Evolutionary conservation across 2,888 invertebrate species (phyloP).

Genomic region (Ochlodes sylvanus): DNA sequence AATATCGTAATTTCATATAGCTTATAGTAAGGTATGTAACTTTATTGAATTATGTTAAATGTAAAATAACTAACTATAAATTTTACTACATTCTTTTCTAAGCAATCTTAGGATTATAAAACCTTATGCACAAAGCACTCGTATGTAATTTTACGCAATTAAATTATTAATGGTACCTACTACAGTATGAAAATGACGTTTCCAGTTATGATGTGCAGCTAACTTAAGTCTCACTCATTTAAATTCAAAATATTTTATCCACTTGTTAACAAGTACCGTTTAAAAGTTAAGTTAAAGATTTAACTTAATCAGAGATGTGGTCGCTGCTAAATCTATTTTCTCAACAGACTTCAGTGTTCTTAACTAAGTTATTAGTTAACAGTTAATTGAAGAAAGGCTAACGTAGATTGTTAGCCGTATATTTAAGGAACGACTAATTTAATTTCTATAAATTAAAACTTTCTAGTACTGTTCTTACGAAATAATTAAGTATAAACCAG

Average conservation of each 20-base stretch:
- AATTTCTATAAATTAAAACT: constrained; percentile 39
- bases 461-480: too few relatives aligned
- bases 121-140: too few relatives aligned
- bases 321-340: constrained; percentile 74
- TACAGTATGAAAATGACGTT: too few relatives aligned
- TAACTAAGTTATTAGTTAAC: constrained; percentile 71
- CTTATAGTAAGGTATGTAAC: too few relatives aligned
- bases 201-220: constrained; percentile 27
- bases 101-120: too few relatives aligned
- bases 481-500: too few relatives aligned
- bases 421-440: constrained; percentile 51
- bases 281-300: constrained; percentile 72
- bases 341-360: constrained; percentile 68
- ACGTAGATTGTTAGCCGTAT: constrained; percentile 64
- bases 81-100: too few relatives aligned
- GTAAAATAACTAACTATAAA: too few relatives aligned
- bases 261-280: constrained; percentile 66
- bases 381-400: constrained; percentile 61
- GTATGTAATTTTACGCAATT: too few relatives aligned
- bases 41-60: too few relatives aligned
- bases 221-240: constrained; percentile 51
- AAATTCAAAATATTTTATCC: constrained; percentile 60
- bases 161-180: too few relatives aligned
- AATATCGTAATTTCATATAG: too few relatives aligned
- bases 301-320: constrained; percentile 75